Percentiles rank a stretch among this genome's conserved stretches.
phyloP scores from a whole-genome alignment of 37 sponge, comb jelly and placozoan genomes.

The Cladorhizidae sp. region DNA sequence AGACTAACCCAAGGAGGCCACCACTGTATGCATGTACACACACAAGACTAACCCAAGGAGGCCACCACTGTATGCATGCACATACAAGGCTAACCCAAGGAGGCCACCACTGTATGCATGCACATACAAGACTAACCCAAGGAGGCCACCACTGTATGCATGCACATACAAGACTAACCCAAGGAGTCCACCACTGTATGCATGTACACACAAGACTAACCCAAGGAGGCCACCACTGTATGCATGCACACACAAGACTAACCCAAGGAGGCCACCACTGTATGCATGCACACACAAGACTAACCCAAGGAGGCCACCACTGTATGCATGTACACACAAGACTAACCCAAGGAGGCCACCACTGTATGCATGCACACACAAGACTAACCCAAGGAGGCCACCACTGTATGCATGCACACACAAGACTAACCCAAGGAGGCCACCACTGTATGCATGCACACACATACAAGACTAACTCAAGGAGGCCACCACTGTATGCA shows the following conservation, averaged over 20 bases:
- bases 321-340: slow-evolving; percentile 9
- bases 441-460: slow-evolving; percentile 24
- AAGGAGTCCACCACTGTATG: slow-evolving; percentile 56
- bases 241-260: slow-evolving; percentile 38
- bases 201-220: background rate
- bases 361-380: slow-evolving; percentile 10
- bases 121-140: no score
- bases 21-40: slow-evolving; percentile 16
- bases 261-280: slow-evolving; percentile 70
- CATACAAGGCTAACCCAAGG: slow-evolving; percentile 77
- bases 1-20: slow-evolving; percentile 81
- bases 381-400: no score
- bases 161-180: slow-evolving; percentile 67
- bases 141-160: no score
- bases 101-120: slow-evolving; percentile 42
- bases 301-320: no score
- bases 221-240: no score
- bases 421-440: slow-evolving; percentile 83
- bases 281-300: slow-evolving; percentile 3
- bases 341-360: slow-evolving; percentile 79
- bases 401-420: slow-evolving; percentile 5
- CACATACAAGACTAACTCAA: no score
- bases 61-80: slow-evolving; percentile 12
- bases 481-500: no score
- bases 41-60: no score